Conservation (phyloP, 2,797 vertebrate genomes). For the Malacoraja senta region DNA sequence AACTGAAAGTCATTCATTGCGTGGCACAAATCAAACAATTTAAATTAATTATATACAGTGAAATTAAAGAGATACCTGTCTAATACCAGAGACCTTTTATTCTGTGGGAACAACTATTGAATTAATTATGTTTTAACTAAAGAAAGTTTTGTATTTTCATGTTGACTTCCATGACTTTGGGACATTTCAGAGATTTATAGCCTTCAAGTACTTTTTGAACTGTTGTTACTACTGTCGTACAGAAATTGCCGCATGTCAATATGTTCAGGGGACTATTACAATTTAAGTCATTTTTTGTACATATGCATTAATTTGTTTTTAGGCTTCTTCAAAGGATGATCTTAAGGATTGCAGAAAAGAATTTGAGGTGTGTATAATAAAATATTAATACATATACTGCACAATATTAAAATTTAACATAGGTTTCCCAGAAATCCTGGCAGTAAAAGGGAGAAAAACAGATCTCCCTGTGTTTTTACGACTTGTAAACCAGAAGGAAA, state of each 20-base stretch:
- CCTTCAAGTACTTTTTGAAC: not conserved
- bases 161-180: not conserved
- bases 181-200: not conserved
- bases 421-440: not conserved
- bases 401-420: not conserved
- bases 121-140: not conserved
- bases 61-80: not conserved
- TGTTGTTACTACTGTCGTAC: not conserved
- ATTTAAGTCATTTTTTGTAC: not conserved
- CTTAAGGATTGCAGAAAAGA: conserved; percentile 88
- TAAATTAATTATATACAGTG: not conserved
- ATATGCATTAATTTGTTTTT: conserved; percentile 42
- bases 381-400: not conserved
- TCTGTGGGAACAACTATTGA: not conserved
- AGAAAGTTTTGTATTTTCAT: not conserved
- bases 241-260: not conserved
- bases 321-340: conserved; percentile 91
- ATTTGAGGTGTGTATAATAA: conserved; percentile 72
- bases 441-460: too few species aligned
- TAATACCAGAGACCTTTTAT: not conserved
- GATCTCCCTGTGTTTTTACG: not conserved
- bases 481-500: not conserved
- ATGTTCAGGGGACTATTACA: not conserved
- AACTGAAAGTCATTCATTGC: not conserved
- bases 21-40: not conserved